Evolutionary conservation across 2,113 vertebrate species (phyloP).

Genomic region (Ahaetulla prasina): DNA sequence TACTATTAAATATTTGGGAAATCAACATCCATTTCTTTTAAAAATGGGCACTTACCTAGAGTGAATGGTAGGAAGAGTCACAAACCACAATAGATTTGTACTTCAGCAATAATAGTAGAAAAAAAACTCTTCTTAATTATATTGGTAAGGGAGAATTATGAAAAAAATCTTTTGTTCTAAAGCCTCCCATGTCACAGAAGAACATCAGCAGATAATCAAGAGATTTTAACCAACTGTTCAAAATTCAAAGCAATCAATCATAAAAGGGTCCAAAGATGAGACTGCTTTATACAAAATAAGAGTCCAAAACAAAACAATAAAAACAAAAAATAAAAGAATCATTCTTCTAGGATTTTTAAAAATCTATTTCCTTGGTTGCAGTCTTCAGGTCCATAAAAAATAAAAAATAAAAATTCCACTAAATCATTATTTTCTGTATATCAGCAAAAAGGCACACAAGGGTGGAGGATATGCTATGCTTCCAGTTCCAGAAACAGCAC

Average conservation of each 20-base stretch:
- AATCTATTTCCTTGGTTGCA: constrained; percentile 59
- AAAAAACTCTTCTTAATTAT: constrained; percentile 62
- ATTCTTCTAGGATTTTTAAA: constrained; percentile 60
- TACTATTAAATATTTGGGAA: constrained; percentile 25
- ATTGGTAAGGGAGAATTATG: constrained; percentile 63
- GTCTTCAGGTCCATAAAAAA: constrained; percentile 46
- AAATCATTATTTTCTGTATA: constrained; percentile 61
- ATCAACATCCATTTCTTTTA: constrained; percentile 18
- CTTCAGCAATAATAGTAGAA: constrained; percentile 55
- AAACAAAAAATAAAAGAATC: constrained; percentile 45
- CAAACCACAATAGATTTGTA: constrained; percentile 61
- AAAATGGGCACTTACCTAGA: constrained; percentile 70
- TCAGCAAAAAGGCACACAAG: constrained; percentile 60
- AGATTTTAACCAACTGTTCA: constrained; percentile 49
- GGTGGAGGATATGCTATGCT: constrained; percentile 59
- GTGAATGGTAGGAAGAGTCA: constrained; percentile 64
- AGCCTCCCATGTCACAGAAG: constrained; percentile 67
- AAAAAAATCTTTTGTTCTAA: constrained; percentile 55
- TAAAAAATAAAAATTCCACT: constrained; percentile 40
- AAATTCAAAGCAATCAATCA: constrained; percentile 56
- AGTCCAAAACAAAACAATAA: constrained; percentile 40
- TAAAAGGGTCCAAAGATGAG: constrained; percentile 53
- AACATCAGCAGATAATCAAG: constrained; percentile 63
- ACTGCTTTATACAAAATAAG: constrained; percentile 58
- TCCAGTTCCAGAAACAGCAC: constrained; percentile 58